Base-by-base conservation (phyloP, 2,797 vertebrate species). In the Danio kyathit region DNA sequence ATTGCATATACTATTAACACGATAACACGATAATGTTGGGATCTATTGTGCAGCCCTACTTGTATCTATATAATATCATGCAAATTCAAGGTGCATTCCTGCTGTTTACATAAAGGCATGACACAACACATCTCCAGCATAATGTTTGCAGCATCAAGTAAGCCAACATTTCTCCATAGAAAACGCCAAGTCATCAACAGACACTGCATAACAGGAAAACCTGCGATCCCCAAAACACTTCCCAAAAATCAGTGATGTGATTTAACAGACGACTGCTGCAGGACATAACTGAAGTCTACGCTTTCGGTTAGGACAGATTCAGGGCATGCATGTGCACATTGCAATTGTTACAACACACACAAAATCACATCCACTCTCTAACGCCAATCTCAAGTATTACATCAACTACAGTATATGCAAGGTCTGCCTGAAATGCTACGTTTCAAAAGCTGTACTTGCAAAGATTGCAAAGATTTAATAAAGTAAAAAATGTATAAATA, bases 131-230 rank as follows among this genome's bases (percentile, higher is more conserved):
- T 16, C 38, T 17, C n/a, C 51, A 72, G 12, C 29, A 12, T 16
- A 12, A 46, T 43, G 52, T 67, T 56, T 61, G 29, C 66, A 61
- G 44, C 76, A 54, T 74, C 48, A 46, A 16, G n/a, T 48, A 21
- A 29, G n/a, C 48, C 52, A 72, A 71, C 46, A 29, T 63, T 71
- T 41, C 14, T 48, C 40, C 0, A 3, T 38, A 63, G 6, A 29
- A 38, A 29, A 79, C 21, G 77, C 66, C 17, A 54, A 79, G 48
- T 79, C 77, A 72, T 54, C 57, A 44, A 51, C 54, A 8, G 56
- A 60, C 12, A 12, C 21, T 4, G n/a, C 7, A 51, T 60, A 10
- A 74, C 43, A 49, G 54, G 29, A 59, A 78, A 67, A 41, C 56
- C 46, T 52, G 46, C 3, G 4, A 71, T 71, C n/a, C 44, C 49